Percentiles rank a stretch among this genome's conserved stretches.
phyloP scores from a whole-genome alignment of 2,888 invertebrate genomes.

The Ennomos fuscantarius region DNA sequence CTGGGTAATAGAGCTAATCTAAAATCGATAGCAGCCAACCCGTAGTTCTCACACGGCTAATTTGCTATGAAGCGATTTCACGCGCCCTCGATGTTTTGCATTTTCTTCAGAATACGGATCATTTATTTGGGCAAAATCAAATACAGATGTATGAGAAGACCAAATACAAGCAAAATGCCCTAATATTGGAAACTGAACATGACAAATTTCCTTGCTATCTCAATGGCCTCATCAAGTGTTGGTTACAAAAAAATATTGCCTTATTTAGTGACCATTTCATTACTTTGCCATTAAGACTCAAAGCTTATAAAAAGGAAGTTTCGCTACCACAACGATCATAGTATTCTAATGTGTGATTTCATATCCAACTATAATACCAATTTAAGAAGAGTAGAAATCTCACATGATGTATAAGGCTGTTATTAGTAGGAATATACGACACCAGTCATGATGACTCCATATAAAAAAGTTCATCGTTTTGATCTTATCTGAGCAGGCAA shows the following conservation, averaged over 20 bases:
- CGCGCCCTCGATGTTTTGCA: conserved; percentile 49
- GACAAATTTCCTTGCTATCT: background rate
- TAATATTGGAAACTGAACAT: background rate
- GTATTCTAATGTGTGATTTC: too few relatives aligned
- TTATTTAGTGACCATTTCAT: too few relatives aligned
- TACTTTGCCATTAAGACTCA: too few relatives aligned
- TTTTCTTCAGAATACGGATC: conserved; percentile 40
- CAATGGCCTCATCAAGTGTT: background rate
- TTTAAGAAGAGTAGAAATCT: too few relatives aligned
- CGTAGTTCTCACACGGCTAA: conserved; percentile 56
- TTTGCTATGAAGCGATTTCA: conserved; percentile 54
- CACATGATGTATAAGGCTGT: too few relatives aligned
- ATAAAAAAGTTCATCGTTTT: too few relatives aligned
- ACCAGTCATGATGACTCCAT: too few relatives aligned
- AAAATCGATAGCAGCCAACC: conserved; percentile 62
- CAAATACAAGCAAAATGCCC: background rate
- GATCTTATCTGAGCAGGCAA: conserved; percentile 9
- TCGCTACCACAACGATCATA: too few relatives aligned
- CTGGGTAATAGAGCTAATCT: conserved; percentile 63
- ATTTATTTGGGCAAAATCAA: conserved; percentile 25
- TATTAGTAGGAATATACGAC: too few relatives aligned
- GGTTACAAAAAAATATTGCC: too few relatives aligned
- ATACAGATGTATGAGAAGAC: conserved; percentile 3
- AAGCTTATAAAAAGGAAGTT: too few relatives aligned
- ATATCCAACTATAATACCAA: too few relatives aligned